Evolutionary conservation across 2,888 invertebrate species (phyloP), one percentile per base, ranked within the genome.

Genomic region (Diploptera punctata): DNA sequence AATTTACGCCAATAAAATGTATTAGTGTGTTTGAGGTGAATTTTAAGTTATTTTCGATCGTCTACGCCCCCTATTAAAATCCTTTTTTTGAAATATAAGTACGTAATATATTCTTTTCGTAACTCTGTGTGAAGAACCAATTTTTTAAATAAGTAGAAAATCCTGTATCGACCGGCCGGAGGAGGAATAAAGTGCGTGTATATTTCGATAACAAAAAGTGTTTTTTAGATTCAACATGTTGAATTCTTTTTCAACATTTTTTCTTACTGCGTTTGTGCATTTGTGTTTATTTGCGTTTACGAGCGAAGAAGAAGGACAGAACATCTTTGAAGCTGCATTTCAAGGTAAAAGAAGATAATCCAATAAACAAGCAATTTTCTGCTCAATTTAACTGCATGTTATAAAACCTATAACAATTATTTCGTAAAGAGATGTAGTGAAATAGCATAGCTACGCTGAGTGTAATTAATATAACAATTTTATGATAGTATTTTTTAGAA

Each of bases 301-400:
- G 4, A 57, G 31, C 16, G 57, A 57, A 16, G 16, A 65, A 10
- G 65, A 65, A 44, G 47, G 44, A 33, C 65, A 44, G 65, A 69
- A 43, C 60, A 19, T 47, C 18, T 69, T 69, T 38, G 69, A 69
- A 44, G 69, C 69, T 29, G 69, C 69, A 47, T 69, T 69, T 44
- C 69, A 69, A 69, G 69, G 69, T 69, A 47, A 44, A 26, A n/a
- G n/a, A n/a, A n/a, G n/a, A n/a, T n/a, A n/a, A n/a, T n/a, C n/a
- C n/a, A n/a, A n/a, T n/a, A n/a, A n/a, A n/a, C n/a, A n/a, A n/a
- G n/a, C n/a, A n/a, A n/a, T n/a, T n/a, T n/a, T n/a, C n/a, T n/a
- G n/a, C n/a, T n/a, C n/a, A n/a, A n/a, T n/a, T n/a, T n/a, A n/a
- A n/a, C n/a, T n/a, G n/a, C n/a, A n/a, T n/a, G n/a, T n/a, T n/a